phyloP scores from a whole-genome alignment of 2,888 invertebrate species.

The Ditylenchus weischeri region DNA sequence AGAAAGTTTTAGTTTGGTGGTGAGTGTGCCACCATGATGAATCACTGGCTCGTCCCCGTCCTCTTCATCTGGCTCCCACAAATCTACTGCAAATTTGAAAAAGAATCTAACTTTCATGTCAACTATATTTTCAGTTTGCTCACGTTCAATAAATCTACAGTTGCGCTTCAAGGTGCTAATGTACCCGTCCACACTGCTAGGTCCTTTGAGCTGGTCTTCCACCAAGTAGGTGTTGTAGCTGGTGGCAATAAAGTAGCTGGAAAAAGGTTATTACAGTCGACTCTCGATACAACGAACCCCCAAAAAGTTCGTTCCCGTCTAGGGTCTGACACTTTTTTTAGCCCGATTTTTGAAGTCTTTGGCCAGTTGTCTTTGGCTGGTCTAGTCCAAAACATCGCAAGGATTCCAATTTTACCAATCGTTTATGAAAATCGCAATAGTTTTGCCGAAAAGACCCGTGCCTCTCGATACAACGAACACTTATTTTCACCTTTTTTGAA shows the following conservation, averaged over 20 bases:
- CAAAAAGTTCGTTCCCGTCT: no score
- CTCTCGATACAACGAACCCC: no score
- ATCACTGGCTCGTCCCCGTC: slow-evolving; percentile 63
- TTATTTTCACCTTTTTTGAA: no score
- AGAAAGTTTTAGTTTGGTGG: slow-evolving; percentile 61
- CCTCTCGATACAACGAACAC: no score
- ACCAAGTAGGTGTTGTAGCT: slow-evolving; percentile 44
- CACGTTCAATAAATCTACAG: slow-evolving; percentile 65
- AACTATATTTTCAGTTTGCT: slow-evolving; percentile 21
- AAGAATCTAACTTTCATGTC: slow-evolving; percentile 11
- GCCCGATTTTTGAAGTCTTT: no score
- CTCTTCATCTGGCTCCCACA: slow-evolving; percentile 63
- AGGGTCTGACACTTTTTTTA: no score
- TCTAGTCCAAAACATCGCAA: no score
- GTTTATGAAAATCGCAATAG: no score
- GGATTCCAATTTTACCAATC: no score
- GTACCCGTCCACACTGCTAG: slow-evolving; percentile 64
- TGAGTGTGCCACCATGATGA: slow-evolving; percentile 65
- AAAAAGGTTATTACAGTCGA: no score
- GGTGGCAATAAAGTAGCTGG: slow-evolving; percentile 44
- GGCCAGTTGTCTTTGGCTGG: no score
- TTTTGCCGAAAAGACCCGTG: no score
- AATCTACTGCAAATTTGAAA: slow-evolving; percentile 62
- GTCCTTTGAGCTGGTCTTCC: slow-evolving; percentile 65
- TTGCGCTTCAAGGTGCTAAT: slow-evolving; percentile 63